phyloP scores from a whole-genome alignment of 92 coral and sea anemone species.

The Anthopleura xanthogrammica region DNA sequence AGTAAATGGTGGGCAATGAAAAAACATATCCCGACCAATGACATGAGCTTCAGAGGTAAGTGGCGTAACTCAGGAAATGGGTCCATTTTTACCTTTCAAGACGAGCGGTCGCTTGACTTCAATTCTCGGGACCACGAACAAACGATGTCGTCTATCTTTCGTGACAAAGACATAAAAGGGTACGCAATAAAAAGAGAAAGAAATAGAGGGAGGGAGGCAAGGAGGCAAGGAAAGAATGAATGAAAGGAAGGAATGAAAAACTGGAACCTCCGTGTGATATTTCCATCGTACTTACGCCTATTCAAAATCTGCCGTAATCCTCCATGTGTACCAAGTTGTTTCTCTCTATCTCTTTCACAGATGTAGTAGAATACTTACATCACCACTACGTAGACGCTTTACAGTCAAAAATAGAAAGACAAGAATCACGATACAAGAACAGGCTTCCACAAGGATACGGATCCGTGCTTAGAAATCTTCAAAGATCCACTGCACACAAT shows the following conservation, averaged over 20 bases:
- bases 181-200: too few relatives aligned
- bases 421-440: conserved; percentile 77
- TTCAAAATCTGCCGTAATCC: neutral
- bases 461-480: conserved; percentile 16
- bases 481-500: conserved; percentile 12
- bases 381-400: conserved; percentile 69
- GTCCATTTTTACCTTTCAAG: too few relatives aligned
- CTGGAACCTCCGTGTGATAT: too few relatives aligned
- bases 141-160: too few relatives aligned
- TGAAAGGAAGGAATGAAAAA: too few relatives aligned
- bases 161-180: too few relatives aligned
- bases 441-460: conserved; percentile 49
- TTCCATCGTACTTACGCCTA: neutral
- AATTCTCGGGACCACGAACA: too few relatives aligned
- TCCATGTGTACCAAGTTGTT: neutral
- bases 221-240: too few relatives aligned
- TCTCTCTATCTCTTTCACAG: conserved; percentile 18
- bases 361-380: conserved; percentile 49
- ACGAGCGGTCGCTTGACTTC: too few relatives aligned
- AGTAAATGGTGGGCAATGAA: conserved; percentile 99
- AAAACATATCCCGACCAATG: conserved; percentile 78
- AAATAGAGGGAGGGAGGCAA: too few relatives aligned
- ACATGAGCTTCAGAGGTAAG: conserved; percentile 70
- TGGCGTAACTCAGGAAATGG: neutral
- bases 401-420: conserved; percentile 79